These are phyloP conservation scores for Pterocles burchelli DNA, from an alignment of 2,113 vertebrate species.

Conservation along the genomic window DNA sequence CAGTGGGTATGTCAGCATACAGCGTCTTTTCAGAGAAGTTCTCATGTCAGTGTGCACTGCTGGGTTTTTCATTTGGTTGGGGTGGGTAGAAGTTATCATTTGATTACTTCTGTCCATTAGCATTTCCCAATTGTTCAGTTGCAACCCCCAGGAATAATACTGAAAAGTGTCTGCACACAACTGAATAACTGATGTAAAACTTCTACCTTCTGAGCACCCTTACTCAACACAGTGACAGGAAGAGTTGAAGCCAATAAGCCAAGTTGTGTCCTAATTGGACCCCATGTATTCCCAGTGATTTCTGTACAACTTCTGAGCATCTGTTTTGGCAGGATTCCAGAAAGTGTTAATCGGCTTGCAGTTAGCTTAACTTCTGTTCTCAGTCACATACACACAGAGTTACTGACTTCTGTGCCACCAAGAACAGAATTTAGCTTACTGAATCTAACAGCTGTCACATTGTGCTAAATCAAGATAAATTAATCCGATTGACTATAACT, in stretches of 20 bases:
- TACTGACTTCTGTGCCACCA: conserved; percentile 15
- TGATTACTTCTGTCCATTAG: not conserved
- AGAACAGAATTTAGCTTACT: conserved; percentile 32
- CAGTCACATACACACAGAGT: conserved; percentile 13
- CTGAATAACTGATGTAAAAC: not conserved
- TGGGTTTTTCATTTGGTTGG: not conserved
- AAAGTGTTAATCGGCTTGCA: conserved; percentile 41
- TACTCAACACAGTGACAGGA: not conserved
- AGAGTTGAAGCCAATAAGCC: not conserved
- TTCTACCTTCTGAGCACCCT: not conserved
- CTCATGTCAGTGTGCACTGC: not conserved
- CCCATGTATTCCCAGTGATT: not conserved
- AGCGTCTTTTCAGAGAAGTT: not conserved
- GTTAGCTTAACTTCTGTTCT: conserved; percentile 44
- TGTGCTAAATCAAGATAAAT: conserved; percentile 55
- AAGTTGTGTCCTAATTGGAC: not conserved
- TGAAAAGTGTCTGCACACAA: not conserved
- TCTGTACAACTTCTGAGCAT: not conserved
- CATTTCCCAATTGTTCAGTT: not conserved
- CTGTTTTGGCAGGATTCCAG: not conserved
- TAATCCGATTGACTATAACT: conserved; percentile 31
- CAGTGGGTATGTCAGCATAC: conserved; percentile 85
- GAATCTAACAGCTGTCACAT: conserved; percentile 50
- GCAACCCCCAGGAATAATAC: not conserved
- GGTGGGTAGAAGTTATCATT: not conserved